Conservation (phyloP, 2,113 vertebrate species). For the Colius striatus region DNA sequence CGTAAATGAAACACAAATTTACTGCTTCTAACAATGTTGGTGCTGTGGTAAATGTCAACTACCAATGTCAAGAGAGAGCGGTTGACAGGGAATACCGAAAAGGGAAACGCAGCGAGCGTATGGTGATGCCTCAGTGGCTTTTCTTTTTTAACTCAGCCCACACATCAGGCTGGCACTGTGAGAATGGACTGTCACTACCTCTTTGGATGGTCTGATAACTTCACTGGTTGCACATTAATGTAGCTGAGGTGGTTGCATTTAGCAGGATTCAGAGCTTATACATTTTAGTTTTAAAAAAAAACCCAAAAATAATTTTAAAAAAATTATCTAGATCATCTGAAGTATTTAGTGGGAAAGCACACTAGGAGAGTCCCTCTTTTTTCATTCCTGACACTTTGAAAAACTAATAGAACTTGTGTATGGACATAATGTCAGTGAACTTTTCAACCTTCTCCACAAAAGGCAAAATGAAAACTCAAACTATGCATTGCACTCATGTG, state of each 20-base stretch:
- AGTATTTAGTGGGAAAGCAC: not conserved
- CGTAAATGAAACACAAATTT: not conserved
- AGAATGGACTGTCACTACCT: conserved; percentile 70
- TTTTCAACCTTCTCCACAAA: not conserved
- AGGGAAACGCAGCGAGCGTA: conserved; percentile 50
- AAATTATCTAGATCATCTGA: not conserved
- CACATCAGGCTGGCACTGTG: conserved; percentile 57
- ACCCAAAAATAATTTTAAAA: too few species aligned
- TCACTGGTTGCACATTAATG: not conserved
- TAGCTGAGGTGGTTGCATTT: conserved; percentile 35
- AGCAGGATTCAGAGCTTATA: conserved; percentile 43
- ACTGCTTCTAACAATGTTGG: conserved; percentile 47
- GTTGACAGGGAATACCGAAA: conserved; percentile 55
- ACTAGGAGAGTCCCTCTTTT: not conserved
- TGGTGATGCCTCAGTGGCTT: conserved; percentile 57
- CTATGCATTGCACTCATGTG: not conserved
- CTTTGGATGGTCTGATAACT: conserved; percentile 45
- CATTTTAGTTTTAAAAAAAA: conserved; percentile 7
- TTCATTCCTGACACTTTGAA: not conserved
- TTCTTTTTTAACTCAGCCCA: conserved; percentile 41
- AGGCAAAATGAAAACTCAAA: not conserved
- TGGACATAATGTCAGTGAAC: not conserved
- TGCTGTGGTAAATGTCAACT: conserved; percentile 54
- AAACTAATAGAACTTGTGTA: not conserved
- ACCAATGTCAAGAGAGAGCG: not conserved